Conservation (phyloP, 1,140 invertebrate genomes). For the Cyphomyrmex costatus region DNA sequence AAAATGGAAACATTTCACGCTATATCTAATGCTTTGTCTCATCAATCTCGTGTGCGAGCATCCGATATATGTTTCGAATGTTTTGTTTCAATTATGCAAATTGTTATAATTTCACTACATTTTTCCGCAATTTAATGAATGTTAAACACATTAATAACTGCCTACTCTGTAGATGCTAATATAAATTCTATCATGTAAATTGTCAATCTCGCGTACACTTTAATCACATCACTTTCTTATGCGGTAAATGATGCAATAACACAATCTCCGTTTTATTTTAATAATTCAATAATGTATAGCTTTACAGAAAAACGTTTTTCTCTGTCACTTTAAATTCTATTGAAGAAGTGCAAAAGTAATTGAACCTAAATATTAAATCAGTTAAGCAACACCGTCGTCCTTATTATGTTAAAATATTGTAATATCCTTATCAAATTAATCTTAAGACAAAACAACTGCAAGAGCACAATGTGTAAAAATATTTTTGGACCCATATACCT, state of each 20-base stretch:
- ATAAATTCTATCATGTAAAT: not conserved
- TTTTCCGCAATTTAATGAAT: not conserved
- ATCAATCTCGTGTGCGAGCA: slow-evolving; percentile 38
- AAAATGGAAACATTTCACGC: slow-evolving; percentile 9
- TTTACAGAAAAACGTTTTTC: not conserved
- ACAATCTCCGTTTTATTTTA: not conserved
- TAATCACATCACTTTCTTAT: not conserved
- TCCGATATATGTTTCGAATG: not conserved
- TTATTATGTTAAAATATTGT: not conserved
- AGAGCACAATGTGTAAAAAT: not conserved
- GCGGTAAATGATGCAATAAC: not conserved
- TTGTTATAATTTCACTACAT: not conserved
- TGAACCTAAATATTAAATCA: not conserved
- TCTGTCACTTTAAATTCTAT: not conserved
- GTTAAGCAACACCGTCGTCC: not conserved
- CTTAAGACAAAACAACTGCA: not conserved
- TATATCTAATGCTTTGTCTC: not conserved
- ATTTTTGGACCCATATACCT: slow-evolving; percentile 48
- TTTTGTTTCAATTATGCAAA: slow-evolving; percentile 9
- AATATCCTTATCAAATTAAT: not conserved
- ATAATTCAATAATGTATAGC: not conserved
- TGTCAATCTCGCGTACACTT: not conserved
- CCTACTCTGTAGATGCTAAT: not conserved
- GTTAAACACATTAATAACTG: not conserved
- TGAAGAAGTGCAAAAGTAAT: not conserved